Evolutionary conservation across 1,140 invertebrate genomes (phyloP), one percentile per base, ranked within the genome.

Genomic region (Dufourea novaeangliae): DNA sequence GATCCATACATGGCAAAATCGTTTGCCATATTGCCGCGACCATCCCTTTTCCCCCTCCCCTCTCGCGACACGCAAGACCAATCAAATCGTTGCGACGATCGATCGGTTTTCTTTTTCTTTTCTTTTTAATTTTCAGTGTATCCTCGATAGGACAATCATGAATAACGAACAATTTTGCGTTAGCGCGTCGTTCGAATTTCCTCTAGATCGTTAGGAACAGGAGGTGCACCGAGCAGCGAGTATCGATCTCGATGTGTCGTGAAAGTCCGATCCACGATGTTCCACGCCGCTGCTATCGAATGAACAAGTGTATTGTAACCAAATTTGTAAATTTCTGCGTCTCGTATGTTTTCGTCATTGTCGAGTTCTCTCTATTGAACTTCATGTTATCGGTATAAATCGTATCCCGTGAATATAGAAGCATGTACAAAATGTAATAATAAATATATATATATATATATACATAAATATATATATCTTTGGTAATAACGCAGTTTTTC

Each of bases 81-180:
- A 29, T 54, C 10, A 69, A 80, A 22, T 29, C 54, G 52, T 56
- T 10, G 14, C 27, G 41, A 70, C 17, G 41, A 62, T 64, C 27
- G 27, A 64, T 59, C 59, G 54, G 20, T 50, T 6, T 46, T 46
- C 20, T 44, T 44, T 2, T 46, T 4, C 14, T 4, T 46, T n/a
- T n/a, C 20, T n/a, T 7, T 50, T 50, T n/a, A 8, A 5, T 57
- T 66, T 77, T 39, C 79, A 72, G 67, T 52, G 57, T 59, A 78
- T 71, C 70, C 34, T 54, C 67, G 57, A 80, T 88, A 87, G 86
- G 80, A 86, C 86, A 86, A 87, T 84, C 86, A 86, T n/a, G 20
- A 71, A 12, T 73, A 77, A 57, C 41, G 63, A 76, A 78, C 57
- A 75, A 34, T 50, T 83, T 85, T 75, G 41, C 37, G 25, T 82